These are phyloP conservation scores for Pomatostomus ruficeps DNA, from an alignment of 2,113 vertebrate species.

Conservation along the genomic window DNA sequence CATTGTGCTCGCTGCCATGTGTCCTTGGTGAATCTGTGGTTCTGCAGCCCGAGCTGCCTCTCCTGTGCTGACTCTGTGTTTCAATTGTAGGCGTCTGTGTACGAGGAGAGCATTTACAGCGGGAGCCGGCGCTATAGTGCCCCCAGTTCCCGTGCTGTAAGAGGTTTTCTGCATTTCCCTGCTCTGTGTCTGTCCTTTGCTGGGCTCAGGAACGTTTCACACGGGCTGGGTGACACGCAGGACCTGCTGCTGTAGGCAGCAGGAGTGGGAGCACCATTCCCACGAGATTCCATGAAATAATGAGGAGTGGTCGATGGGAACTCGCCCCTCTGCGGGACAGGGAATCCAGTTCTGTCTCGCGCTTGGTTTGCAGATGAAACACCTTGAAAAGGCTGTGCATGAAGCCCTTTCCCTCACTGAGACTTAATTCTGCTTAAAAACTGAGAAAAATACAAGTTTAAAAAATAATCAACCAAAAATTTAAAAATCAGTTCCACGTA, in stretches of 20 bases:
- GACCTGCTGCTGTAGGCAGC: not conserved
- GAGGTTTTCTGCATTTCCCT: slow-evolving; percentile 38
- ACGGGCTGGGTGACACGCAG: not conserved
- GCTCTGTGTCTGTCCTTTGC: not conserved
- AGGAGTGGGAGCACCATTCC: not conserved
- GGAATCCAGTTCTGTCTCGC: not conserved
- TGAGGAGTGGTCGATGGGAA: accelerated
- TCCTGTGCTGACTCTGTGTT: slow-evolving; percentile 44
- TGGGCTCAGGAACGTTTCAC: not conserved
- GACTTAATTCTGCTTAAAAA: not conserved
- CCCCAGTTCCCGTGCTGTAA: slow-evolving; percentile 77
- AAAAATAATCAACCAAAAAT: not conserved
- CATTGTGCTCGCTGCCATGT: not conserved
- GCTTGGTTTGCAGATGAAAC: not conserved
- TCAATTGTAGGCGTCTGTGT: slow-evolving; percentile 71
- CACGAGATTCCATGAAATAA: accelerated
- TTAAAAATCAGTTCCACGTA: not conserved
- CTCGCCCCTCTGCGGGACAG: accelerated
- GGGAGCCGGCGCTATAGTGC: slow-evolving; percentile 67
- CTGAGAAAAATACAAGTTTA: not conserved
- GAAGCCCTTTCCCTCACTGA: not conserved
- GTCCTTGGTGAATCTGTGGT: accelerated
- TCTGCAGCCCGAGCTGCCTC: not conserved
- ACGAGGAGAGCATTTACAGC: slow-evolving; percentile 73
- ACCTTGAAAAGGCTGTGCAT: not conserved